Evolutionary conservation across 2,888 invertebrate species (phyloP), one percentile per base, ranked within the genome.

Genomic region (Epistrophe eligans): DNA sequence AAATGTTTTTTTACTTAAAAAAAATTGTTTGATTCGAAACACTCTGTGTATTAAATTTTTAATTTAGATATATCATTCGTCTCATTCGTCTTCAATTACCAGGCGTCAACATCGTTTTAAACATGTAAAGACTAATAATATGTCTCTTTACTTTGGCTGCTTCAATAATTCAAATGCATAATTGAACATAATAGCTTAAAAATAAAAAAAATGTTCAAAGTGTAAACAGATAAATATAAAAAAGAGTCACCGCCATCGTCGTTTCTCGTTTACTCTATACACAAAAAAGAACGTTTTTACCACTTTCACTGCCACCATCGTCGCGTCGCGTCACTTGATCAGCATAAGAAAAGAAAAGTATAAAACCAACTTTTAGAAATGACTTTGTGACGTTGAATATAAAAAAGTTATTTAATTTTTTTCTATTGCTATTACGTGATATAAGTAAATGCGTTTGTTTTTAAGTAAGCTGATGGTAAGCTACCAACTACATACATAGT

Each of bases 351-450:
- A 43, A 55, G 40, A 58, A 79, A 79, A 74, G 28, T 24, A 24
- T 3, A 45, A 76, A 80, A 45, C 43, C 28, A 19, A 79, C n/a
- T 43, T 28, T 62, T 32, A 62, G 43, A 67, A n/a, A 52, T 50
- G 17, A 52, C 15, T 19, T 40, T n/a, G n/a, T 50, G 24, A 52
- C 11, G 32, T 48, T n/a, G n/a, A 55, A 43, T 52, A 67, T 24
- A 60, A 73, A 84, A 76, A 58, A 52, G 60, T 77, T 82, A 82
- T 85, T 85, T 79, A 85, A 85, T 81, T 81, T 74, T 58, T 50
- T 11, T 70, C 15, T 70, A 52, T 55, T 48, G 28, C 71, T 70
- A 81, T 85, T 85, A 79, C 82, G 85, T 71, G 81, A 81, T 81
- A 38, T 70, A 77, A 70, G 64, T 64, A 45, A 67, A 50, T 67